Base-by-base conservation (phyloP, 2,113 vertebrate genomes). In the Pyrgilauda ruficollis region DNA sequence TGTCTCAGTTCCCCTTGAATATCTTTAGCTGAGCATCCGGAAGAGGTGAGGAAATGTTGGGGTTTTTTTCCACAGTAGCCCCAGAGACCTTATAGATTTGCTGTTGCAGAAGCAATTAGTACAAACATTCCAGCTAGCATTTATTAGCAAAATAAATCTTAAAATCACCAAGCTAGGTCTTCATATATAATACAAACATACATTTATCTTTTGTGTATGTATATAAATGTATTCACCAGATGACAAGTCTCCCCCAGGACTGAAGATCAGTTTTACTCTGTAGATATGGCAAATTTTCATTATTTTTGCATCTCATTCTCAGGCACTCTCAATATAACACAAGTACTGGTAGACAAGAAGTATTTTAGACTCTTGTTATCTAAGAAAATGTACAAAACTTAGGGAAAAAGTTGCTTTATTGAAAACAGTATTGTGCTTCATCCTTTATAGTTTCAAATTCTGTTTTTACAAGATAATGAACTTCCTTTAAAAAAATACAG, bases 351-450 rank as follows among this genome's bases (percentile, higher is more conserved):
- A 87, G 44, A 78, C 27, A 84, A 27, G 24, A 70, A 74, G 30
- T 39, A 59, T 77, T 85, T 63, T 35, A 93, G 39, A 76, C 28
- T 74, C 15, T 11, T 17, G 6, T 14, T 41, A 23, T 59, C 44
- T n/a, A 84, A 84, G 56, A 92, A 90, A 92, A 86, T 33, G 22
- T 46, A 81, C 13, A 82, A 55, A 90, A 58, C 10, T 84, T 89
- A 68, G 21, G 41, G 74, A 75, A 93, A 69, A 91, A 39, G 20
- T 59, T 84, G 49, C 43, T 94, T 96, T 96, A 96, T 92, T 97
- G 86, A 90, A 86, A 92, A 90, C 46, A 82, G 9, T 39, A 33
- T 52, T 87, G 69, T 75, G 35, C 56, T 93, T 78, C 84, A 63
- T 46, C n/a, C 37, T 81, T 87, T 90, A 15, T 18, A 16, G 84